A percentile compares a stretch with the other conserved stretches of the same genome.
Conservation (phyloP, 2,888 invertebrate species). For the Microplitis deprimator region DNA sequence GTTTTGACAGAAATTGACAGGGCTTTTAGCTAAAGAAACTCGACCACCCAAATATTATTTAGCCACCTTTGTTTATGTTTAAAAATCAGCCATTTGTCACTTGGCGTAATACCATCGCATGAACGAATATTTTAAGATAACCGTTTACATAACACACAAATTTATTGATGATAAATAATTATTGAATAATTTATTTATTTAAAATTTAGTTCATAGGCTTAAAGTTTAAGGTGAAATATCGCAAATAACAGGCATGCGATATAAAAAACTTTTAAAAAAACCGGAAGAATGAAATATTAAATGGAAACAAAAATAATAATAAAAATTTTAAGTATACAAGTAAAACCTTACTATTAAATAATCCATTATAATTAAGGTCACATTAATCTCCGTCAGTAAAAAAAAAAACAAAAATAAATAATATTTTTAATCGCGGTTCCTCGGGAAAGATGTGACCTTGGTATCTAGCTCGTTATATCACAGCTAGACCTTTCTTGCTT, state of each 20-base stretch:
- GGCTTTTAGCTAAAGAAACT: slow-evolving; percentile 52
- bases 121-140: neutral
- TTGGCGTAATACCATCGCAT: neutral
- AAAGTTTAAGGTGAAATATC: slow-evolving; percentile 1
- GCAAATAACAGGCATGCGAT: neutral
- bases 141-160: neutral
- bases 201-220: neutral
- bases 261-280: neutral
- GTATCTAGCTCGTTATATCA: slow-evolving; percentile 32
- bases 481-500: slow-evolving; percentile 22
- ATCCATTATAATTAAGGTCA: slow-evolving; percentile 31
- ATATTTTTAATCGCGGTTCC: slow-evolving; percentile 33
- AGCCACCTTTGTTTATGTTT: slow-evolving; percentile 9
- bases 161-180: too few relatives aligned
- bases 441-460: slow-evolving; percentile 38
- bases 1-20: slow-evolving; percentile 58
- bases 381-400: slow-evolving; percentile 14
- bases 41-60: slow-evolving; percentile 42
- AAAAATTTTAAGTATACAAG: slow-evolving; percentile 7
- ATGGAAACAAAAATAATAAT: neutral
- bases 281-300: slow-evolving; percentile 9
- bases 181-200: too few relatives aligned
- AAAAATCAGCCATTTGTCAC: slow-evolving; percentile 12
- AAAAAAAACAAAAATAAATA: slow-evolving; percentile 4
- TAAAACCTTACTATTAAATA: slow-evolving; percentile 25